Base-by-base conservation (phyloP, 2,113 vertebrate genomes). In the Rhagologus leucostigma region DNA sequence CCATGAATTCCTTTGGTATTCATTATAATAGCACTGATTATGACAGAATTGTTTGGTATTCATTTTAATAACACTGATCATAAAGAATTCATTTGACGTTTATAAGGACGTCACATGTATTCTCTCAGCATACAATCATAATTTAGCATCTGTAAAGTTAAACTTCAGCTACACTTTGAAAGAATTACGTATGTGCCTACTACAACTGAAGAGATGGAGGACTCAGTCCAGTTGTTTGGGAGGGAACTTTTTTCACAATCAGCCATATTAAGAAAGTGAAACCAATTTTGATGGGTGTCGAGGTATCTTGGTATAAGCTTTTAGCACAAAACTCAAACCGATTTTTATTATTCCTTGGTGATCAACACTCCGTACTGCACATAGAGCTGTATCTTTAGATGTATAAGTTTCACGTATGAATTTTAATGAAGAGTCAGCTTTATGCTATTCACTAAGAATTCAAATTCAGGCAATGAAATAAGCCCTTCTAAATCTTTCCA, bases 1-100 rank as follows among this genome's bases (percentile, higher is more conserved):
- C 59, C 60, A 87, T 85, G 1, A 87, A 88, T 91, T 96, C 59
- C 64, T 96, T 91, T 96, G 92, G 6, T 90, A 86, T 84, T 95
- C 89, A 94, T 95, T 94, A 63, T 95, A 97, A 96, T 80, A 93
- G 55, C 62, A 80, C 75, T 90, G 96, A 95, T 96, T 97, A 93
- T 92, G 95, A 95, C 59, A 59, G 76, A 93, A 94, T 97, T 95
- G 78, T 92, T 97, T 96, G 33, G 53, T 95, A 89, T 96, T 96
- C 85, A 19, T 97, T 95, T 68, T 74, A 94, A 94, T 47, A 89
- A 30, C 11, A 39, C 35, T 70, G 57, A 95, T 95, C 50, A 92
- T 87, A 94, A 96, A 79, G 46, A 96, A 95, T 94, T 94, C 19
- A 87, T 89, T 89, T 90, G 80, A 96, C 4, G 11, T 94, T 95